These are phyloP conservation scores for Diarsia rubi DNA, from an alignment of 2,888 invertebrate genomes.

Conservation along the genomic window DNA sequence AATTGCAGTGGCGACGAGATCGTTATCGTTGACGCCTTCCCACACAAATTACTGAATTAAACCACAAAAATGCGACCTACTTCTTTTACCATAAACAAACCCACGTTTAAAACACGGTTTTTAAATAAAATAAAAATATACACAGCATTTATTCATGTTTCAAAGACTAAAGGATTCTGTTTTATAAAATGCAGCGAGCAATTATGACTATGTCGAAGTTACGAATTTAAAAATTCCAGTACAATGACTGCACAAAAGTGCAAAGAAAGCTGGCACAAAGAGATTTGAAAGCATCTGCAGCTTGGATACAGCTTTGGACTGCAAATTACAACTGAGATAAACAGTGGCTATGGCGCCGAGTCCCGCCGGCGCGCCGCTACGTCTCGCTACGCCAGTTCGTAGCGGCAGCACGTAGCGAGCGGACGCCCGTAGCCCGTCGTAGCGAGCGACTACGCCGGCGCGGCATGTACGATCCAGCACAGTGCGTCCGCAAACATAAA, in stretches of 20 bases:
- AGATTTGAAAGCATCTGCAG: conserved; percentile 88
- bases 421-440: conserved; percentile 83
- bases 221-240: conserved; percentile 80
- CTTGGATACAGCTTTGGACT: conserved; percentile 86
- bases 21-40: conserved; percentile 81
- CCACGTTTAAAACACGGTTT: conserved; percentile 5
- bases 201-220: conserved; percentile 74
- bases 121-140: conserved; percentile 16
- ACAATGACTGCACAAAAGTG: conserved; percentile 85
- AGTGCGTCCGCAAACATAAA: conserved; percentile 85
- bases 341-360: conserved; percentile 80
- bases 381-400: conserved; percentile 83
- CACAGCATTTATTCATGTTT: conserved; percentile 38
- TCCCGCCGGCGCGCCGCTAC: conserved; percentile 65
- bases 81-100: conserved; percentile 40
- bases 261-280: conserved; percentile 86
- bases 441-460: conserved; percentile 80
- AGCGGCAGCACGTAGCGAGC: conserved; percentile 80
- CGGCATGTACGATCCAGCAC: conserved; percentile 86
- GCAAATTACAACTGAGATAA: conserved; percentile 87
- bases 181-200: conserved; percentile 68
- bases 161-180: conserved; percentile 49
- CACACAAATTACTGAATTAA: conserved; percentile 81
- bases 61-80: conserved; percentile 74
- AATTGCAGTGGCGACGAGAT: conserved; percentile 84